A percentile compares a stretch with the other conserved stretches of the same genome.
phyloP scores from a whole-genome alignment of 2,888 invertebrate species.

The Ochropleura plecta region DNA sequence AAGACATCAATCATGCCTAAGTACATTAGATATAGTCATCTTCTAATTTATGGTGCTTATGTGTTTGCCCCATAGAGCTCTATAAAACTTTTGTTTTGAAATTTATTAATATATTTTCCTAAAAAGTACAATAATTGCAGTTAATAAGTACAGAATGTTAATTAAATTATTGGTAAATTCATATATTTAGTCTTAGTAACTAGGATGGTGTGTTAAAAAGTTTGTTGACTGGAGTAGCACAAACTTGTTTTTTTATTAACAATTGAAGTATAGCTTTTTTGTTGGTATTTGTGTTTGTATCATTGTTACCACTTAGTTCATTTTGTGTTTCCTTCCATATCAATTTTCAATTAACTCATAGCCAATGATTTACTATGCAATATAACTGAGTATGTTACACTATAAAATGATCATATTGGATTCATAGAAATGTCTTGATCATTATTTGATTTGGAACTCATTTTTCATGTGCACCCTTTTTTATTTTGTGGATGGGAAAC shows the following conservation, averaged over 20 bases:
- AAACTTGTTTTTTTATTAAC: constrained; percentile 8
- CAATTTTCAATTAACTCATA: constrained; percentile 6
- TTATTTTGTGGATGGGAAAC: no score
- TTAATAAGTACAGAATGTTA: constrained; percentile 36
- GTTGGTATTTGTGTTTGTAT: constrained; percentile 16
- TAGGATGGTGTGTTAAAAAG: constrained; percentile 4
- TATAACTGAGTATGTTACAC: not conserved
- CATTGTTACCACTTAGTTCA: constrained; percentile 52
- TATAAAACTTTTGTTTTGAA: constrained; percentile 18
- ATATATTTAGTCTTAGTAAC: constrained; percentile 11
- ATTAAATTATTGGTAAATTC: constrained; percentile 4
- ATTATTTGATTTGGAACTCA: constrained; percentile 7
- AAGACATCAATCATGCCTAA: constrained; percentile 42
- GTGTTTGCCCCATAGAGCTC: constrained; percentile 18
- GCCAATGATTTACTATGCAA: not conserved
- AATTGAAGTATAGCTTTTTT: constrained; percentile 15
- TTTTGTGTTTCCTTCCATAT: constrained; percentile 17
- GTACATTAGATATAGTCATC: constrained; percentile 29
- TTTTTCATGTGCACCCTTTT: not conserved
- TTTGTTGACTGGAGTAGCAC: constrained; percentile 13
- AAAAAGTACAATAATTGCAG: constrained; percentile 41
- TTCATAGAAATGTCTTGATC: constrained; percentile 2
- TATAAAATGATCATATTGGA: not conserved
- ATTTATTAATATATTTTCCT: constrained; percentile 17
- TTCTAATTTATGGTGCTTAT: constrained; percentile 49